Evolutionary conservation across 1,140 invertebrate species (phyloP), one percentile per base, ranked within the genome.

Genomic region (Ostrea denselamellosa): DNA sequence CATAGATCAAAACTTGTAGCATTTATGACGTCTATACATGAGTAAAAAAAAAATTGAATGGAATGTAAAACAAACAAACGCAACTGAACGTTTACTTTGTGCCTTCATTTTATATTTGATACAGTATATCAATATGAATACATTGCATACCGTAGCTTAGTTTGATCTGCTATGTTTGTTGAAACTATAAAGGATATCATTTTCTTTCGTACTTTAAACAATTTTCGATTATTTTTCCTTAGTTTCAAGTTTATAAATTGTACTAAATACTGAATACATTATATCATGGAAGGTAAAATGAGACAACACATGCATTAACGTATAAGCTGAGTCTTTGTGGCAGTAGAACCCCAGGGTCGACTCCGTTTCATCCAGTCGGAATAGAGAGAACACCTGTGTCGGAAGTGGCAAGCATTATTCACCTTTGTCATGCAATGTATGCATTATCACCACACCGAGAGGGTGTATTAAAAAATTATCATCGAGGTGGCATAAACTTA

Each of bases 401-500:
- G 68, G 68, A 77, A 77, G 25, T 77, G 22, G 25, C 68, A 77
- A 25, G 28, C 28, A 28, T 77, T 77, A 77, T 77, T 77, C 28
- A 9, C 8, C 28, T 34, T 77, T 77, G 68, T 77, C 68, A 77
- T 77, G 68, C 68, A 77, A 77, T 77, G 14, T 77, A 77, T 77
- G 68, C 68, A 77, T 77, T 77, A 77, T 77, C 68, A 77, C 68
- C 22, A 12, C 9, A 34, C 9, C 68, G 25, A 28, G 28, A 34
- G 28, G 14, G 68, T 77, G 68, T 77, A 28, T 44, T 28, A 22
- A 77, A 25, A 77, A 77, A 77, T 77, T 28, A 77, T 28, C 68
- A 77, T 28, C 8, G 12, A 77, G 68, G 22, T 77, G 68, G 22
- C 68, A 77, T 25, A 77, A 22, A 25, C 68, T 28, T 28, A 77